These are phyloP conservation scores for Choloepus didactylus DNA, from an alignment of 2,797 vertebrate genomes.

Conservation along the genomic window DNA sequence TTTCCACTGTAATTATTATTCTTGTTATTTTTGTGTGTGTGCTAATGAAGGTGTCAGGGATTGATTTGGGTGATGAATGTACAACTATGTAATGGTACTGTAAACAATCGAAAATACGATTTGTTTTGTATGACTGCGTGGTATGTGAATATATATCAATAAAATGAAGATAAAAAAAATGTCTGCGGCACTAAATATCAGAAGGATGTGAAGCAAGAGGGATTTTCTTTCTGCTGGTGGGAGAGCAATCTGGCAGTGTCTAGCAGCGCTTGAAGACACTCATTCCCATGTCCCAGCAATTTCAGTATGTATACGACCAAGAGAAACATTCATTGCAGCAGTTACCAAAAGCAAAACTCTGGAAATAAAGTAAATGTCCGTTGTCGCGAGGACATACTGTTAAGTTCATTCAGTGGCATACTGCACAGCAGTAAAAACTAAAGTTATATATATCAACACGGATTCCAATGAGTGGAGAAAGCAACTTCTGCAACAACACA, in stretches of 20 bases:
- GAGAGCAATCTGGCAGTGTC: neutral
- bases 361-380: neutral
- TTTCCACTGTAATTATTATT: too few species aligned
- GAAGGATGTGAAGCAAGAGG: neutral
- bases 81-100: too few species aligned
- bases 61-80: too few species aligned
- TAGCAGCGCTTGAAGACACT: neutral
- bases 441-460: neutral
- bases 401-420: neutral
- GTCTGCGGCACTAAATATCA: neutral
- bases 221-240: neutral
- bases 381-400: neutral
- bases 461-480: neutral
- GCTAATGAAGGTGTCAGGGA: too few species aligned
- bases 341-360: neutral
- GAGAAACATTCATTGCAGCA: neutral
- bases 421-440: neutral
- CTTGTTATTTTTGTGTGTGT: too few species aligned
- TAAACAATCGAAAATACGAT: too few species aligned
- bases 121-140: too few species aligned
- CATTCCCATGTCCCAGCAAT: neutral
- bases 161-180: too few species aligned
- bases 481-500: conserved; percentile 7
- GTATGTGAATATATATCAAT: too few species aligned
- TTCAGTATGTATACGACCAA: neutral